Conservation (phyloP, 1,140 invertebrate species). For the Eriosoma lanigerum region DNA sequence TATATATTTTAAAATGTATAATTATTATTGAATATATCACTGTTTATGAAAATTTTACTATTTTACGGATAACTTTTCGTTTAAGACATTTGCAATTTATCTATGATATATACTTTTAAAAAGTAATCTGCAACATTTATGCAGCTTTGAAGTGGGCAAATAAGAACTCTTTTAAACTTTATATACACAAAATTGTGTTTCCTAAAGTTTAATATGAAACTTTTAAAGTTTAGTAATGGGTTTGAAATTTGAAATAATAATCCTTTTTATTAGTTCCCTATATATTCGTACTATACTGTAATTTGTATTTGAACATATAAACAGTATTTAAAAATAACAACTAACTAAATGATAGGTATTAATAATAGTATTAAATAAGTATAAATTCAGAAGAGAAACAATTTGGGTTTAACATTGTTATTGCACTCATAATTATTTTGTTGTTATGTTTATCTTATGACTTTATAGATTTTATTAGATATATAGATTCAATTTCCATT, state of each 20-base stretch:
- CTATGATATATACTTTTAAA: not conserved
- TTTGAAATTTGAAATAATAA: not conserved
- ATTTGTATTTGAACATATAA: too few relatives aligned
- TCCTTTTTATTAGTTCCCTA: not conserved
- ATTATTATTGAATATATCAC: not conserved
- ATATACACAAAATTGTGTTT: not conserved
- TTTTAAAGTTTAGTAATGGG: slow-evolving; percentile 21
- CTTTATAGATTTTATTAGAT: too few relatives aligned
- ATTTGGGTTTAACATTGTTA: too few relatives aligned
- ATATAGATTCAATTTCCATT: too few relatives aligned
- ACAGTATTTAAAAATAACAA: too few relatives aligned
- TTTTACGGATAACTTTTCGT: not conserved
- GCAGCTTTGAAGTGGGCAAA: not conserved
- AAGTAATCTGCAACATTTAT: slow-evolving; percentile 20
- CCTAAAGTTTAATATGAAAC: not conserved
- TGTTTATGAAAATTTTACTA: not conserved
- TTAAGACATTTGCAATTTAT: slow-evolving; percentile 1
- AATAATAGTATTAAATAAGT: too few relatives aligned
- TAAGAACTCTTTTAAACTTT: not conserved
- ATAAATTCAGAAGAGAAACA: too few relatives aligned
- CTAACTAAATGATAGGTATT: too few relatives aligned
- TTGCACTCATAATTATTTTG: too few relatives aligned
- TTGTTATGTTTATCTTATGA: too few relatives aligned
- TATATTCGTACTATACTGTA: too few relatives aligned
- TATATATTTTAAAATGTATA: slow-evolving; percentile 4